Base-by-base conservation (phyloP, 2,888 invertebrate species). In the Pammene aurita region DNA sequence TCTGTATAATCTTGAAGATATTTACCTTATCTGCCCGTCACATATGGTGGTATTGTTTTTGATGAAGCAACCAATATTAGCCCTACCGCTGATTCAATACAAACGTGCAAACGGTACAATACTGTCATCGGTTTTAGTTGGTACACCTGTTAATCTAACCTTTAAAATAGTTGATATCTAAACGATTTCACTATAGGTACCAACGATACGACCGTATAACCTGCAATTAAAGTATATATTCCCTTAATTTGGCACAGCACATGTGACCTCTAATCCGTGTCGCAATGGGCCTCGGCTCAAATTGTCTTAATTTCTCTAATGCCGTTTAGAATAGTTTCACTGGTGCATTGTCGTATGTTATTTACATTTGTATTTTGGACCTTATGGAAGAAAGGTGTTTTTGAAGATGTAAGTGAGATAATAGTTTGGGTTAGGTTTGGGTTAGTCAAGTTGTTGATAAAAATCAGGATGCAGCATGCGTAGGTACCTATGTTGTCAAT, bases 261-360 rank as follows among this genome's bases (percentile, higher is more conserved):
- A 52, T 63, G 52, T 58, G 63, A 68, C 68, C 68, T 68, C 58
- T 58, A 50, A 2, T 26, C 57, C n/a, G 11, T 68, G 64, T 64
- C 46, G 64, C 63, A 68, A 68, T 64, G 14, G 57, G 35, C 68
- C 68, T 68, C 63, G 68, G 18, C 42, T 58, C 44, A 35, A 68
- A 64, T 68, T 58, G 64, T 52, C 64, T 64, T 68, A 68, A 64
- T 68, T 68, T 63, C 52, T 68, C 57, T 56, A 62, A 67, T 48
- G 55, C 42, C 34, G 52, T 50, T 64, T 54, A 34, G 57, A 57
- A 61, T 48, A 16, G 41, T 48, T 41, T 62, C 13, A 26, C 9
- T 52, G 38, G 38, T 16, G 38, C 50, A 26, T 50, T 38, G 13
- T 62, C 50, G 62, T 52, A 62, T 48, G 11, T 18, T 50, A 18